These are phyloP conservation scores for Eriocheir sinensis DNA, from an alignment of 1,140 invertebrate genomes.

Conservation along the genomic window DNA sequence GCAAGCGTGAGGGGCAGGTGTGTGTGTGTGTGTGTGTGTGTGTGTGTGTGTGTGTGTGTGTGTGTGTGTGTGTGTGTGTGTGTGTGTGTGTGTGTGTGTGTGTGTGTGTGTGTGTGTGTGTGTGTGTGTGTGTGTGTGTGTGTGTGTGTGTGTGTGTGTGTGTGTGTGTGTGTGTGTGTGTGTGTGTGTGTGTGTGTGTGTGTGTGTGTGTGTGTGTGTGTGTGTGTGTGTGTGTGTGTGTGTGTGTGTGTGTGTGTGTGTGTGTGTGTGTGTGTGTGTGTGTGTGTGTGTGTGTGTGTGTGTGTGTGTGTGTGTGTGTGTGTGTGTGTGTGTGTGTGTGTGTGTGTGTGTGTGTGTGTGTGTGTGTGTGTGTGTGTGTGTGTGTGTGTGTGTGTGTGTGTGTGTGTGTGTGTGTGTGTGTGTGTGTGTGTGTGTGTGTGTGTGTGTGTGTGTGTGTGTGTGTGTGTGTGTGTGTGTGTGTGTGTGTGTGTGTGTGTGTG, in stretches of 20 bases:
- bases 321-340: no score
- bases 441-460: slow-evolving; percentile 38
- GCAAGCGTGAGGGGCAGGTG: background rate
- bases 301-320: no score
- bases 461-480: background rate
- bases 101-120: slow-evolving; percentile 34
- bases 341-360: background rate
- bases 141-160: no score
- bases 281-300: background rate
- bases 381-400: background rate
- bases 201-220: no score
- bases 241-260: background rate
- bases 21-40: background rate
- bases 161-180: no score
- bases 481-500: slow-evolving; percentile 2
- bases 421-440: slow-evolving; percentile 34
- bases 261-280: background rate
- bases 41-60: background rate
- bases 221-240: background rate
- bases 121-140: slow-evolving; percentile 34
- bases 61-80: background rate
- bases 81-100: slow-evolving; percentile 34
- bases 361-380: background rate
- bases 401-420: slow-evolving; percentile 35
- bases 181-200: no score